Evolutionary conservation across 2,113 vertebrate genomes (phyloP), one percentile per base, ranked within the genome.

Genomic region (Chaetops frenatus): DNA sequence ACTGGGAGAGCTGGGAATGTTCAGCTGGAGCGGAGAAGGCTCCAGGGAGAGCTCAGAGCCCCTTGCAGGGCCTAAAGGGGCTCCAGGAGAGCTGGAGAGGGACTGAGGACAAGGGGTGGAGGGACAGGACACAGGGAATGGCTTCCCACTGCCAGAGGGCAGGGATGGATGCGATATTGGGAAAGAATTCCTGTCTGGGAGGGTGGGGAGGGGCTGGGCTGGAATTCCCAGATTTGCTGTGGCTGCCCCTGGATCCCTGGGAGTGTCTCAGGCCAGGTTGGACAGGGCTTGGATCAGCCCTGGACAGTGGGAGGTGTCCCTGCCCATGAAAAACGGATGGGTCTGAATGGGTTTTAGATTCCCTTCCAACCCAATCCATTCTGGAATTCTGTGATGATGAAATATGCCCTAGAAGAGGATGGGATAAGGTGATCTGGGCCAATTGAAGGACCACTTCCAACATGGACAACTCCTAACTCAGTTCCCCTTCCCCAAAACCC

Each of bases 331-430:
- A 38, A 38, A 38, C 9, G n/a, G 28, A 1, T 10, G 54, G 10
- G 0, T 3, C 0, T 1, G 17, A 47, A 0, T 48, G 25, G 27
- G 17, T 2, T 38, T 83, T 40, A 31, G 27, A 2, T 0, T 54
- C 11, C 7, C 16, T 35, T 47, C 40, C 57, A 25, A 8, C 24
- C 13, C 57, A 54, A 35, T 5, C 9, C 11, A 2, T 6, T 4
- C 35, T 7, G 8, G 5, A 7, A 57, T 50, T 38, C 36, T 6
- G 2, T 28, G 51, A 33, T 9, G 42, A 13, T n/a, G 28, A 67
- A 78, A 58, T 23, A 5, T 9, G 15, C 13, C 25, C 25, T 15
- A 2, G 16, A 62, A 70, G 28, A 70, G 5, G 28, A 3, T 16
- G 58, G 22, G 21, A 27, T 33, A 4, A 36, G 4, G 31, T 6